phyloP scores from a whole-genome alignment of 2,113 vertebrate genomes.

The Trogon melanurus region DNA sequence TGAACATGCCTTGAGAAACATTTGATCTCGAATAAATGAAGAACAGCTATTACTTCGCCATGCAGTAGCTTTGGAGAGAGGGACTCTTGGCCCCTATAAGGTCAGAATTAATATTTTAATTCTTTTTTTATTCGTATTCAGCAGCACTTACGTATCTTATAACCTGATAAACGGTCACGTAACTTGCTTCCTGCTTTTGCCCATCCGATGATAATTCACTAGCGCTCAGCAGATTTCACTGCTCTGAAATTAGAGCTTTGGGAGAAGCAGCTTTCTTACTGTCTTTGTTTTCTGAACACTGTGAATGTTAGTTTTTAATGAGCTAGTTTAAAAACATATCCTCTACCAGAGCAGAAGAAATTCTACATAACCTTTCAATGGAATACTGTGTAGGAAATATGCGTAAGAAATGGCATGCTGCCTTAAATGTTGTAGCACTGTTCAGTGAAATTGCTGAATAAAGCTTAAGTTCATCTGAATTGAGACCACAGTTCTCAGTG shows the following conservation, averaged over 20 bases:
- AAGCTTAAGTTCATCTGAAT: not conserved
- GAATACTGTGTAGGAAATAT: not conserved
- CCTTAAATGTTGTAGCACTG: not conserved
- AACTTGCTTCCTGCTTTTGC: conserved; percentile 42
- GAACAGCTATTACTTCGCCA: conserved; percentile 18
- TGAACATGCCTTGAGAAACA: conserved; percentile 23
- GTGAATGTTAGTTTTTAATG: not conserved
- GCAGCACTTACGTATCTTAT: not conserved
- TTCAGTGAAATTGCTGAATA: not conserved
- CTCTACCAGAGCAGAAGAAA: not conserved
- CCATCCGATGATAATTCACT: conserved; percentile 23
- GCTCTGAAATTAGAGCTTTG: conserved; percentile 7
- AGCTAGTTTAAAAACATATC: not conserved
- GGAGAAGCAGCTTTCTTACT: not conserved
- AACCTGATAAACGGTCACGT: not conserved
- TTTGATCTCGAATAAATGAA: conserved; percentile 27
- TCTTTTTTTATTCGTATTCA: not conserved
- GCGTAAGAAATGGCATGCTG: not conserved
- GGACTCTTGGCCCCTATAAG: conserved; percentile 56
- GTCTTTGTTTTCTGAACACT: not conserved
- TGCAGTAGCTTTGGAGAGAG: conserved; percentile 49
- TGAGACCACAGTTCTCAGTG: not conserved
- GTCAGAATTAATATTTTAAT: conserved; percentile 63
- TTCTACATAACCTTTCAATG: not conserved
- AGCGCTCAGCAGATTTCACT: not conserved